These are phyloP conservation scores for Zygaena filipendulae DNA, from an alignment of 2,888 invertebrate species.

Conservation along the genomic window DNA sequence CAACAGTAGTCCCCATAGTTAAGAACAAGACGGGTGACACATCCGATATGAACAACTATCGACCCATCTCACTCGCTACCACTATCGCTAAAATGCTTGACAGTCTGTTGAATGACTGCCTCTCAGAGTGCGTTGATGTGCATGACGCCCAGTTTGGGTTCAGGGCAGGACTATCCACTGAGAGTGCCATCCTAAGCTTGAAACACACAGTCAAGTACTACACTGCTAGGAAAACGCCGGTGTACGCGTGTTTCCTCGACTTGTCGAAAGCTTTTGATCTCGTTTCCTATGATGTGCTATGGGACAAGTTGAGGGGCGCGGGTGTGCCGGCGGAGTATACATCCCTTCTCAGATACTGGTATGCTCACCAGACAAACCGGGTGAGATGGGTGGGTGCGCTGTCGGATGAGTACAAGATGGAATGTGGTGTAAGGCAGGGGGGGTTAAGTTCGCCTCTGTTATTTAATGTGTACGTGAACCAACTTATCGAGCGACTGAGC, in stretches of 20 bases:
- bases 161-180: constrained; percentile 7
- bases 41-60: constrained; percentile 6
- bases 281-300: too few relatives aligned
- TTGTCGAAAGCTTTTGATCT: constrained; percentile 8
- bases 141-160: constrained; percentile 11
- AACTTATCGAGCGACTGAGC: too few relatives aligned
- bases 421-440: constrained; percentile 18
- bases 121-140: constrained; percentile 1
- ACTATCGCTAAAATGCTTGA: constrained; percentile 3
- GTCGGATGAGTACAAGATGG: constrained; percentile 12
- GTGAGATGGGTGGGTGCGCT: constrained; percentile 12
- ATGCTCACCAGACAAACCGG: constrained; percentile 11
- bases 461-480: too few relatives aligned
- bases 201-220: constrained; percentile 13
- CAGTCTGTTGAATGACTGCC: constrained; percentile 1
- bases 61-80: constrained; percentile 4
- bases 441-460: constrained; percentile 4
- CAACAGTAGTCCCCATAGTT: constrained; percentile 6
- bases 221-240: constrained; percentile 6
- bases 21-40: too few relatives aligned
- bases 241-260: too few relatives aligned
- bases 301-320: constrained; percentile 5
- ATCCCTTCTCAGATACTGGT: constrained; percentile 9
- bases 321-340: constrained; percentile 4
- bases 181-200: constrained; percentile 9